phyloP scores from a whole-genome alignment of 2,888 invertebrate genomes.

The Conistra vaccinii region DNA sequence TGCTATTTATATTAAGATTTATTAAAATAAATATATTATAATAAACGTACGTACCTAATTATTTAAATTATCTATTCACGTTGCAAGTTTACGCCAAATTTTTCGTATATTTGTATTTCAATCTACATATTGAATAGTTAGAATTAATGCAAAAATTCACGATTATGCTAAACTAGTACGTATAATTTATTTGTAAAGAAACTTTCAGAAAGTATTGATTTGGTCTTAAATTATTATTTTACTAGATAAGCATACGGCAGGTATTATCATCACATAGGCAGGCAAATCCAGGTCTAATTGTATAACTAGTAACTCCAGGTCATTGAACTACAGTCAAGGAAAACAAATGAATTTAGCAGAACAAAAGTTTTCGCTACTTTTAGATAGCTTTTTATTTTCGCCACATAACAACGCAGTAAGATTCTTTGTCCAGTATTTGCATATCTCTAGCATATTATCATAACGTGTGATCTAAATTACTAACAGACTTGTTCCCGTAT shows the following conservation, averaged over 20 bases:
- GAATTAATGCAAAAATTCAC: conserved; percentile 24
- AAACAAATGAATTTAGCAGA: conserved; percentile 41
- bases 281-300: conserved; percentile 52
- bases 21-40: conserved; percentile 4
- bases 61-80: conserved; percentile 15
- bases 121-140: conserved; percentile 13
- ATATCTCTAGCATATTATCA: conserved; percentile 13
- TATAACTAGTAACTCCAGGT: conserved; percentile 54
- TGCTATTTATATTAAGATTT: conserved; percentile 18
- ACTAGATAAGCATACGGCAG: background rate
- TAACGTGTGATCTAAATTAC: conserved; percentile 29
- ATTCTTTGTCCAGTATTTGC: conserved; percentile 9
- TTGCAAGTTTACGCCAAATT: conserved; percentile 11
- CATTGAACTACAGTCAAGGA: conserved; percentile 59
- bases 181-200: conserved; percentile 1
- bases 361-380: conserved; percentile 28
- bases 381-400: conserved; percentile 9
- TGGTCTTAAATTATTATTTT: conserved; percentile 6
- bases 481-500: background rate
- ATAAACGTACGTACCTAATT: conserved; percentile 6
- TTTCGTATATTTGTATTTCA: conserved; percentile 4
- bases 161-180: conserved; percentile 8
- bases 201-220: conserved; percentile 38
- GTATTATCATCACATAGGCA: conserved; percentile 36
- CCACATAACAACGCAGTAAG: background rate